Percentiles rank a stretch among this genome's conserved stretches.
Conservation (phyloP, 2,797 vertebrate species). For the Crocidura indochinensis region DNA sequence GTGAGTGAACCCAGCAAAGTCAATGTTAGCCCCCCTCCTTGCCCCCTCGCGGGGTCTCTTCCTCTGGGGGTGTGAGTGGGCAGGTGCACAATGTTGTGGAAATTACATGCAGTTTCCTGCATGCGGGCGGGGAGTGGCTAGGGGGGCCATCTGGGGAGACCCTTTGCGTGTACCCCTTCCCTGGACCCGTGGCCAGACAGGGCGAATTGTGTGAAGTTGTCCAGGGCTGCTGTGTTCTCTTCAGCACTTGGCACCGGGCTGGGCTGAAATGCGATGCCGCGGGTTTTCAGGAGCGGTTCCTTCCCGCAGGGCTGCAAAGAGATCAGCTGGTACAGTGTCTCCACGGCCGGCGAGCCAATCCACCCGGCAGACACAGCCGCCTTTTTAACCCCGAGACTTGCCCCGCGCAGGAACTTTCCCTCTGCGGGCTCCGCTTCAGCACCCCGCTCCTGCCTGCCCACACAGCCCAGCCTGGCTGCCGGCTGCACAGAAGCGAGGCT, state of each 20-base stretch:
- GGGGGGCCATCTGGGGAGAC: conserved; percentile 41
- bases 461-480: conserved; percentile 90
- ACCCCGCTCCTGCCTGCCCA: conserved; percentile 90
- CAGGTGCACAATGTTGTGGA: no score
- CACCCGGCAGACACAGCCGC: conserved; percentile 85
- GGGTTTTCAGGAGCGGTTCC: conserved; percentile 94
- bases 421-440: conserved; percentile 90
- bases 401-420: conserved; percentile 93
- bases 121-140: neutral
- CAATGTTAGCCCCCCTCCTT: neutral
- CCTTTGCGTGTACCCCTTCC: conserved; percentile 56
- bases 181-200: conserved; percentile 83
- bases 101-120: no score
- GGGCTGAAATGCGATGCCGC: conserved; percentile 95
- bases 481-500: conserved; percentile 93
- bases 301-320: conserved; percentile 94
- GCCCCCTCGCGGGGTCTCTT: neutral
- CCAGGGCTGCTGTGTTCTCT: conserved; percentile 90
- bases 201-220: conserved; percentile 89
- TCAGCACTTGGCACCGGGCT: conserved; percentile 91
- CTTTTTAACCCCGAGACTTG: conserved; percentile 92
- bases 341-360: no score
- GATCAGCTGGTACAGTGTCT: conserved; percentile 92
- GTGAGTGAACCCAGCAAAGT: conserved; percentile 14
- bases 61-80: no score